These are phyloP conservation scores for Misgurnus mizolepis DNA, from an alignment of 2,113 vertebrate species.

Conservation along the genomic window DNA sequence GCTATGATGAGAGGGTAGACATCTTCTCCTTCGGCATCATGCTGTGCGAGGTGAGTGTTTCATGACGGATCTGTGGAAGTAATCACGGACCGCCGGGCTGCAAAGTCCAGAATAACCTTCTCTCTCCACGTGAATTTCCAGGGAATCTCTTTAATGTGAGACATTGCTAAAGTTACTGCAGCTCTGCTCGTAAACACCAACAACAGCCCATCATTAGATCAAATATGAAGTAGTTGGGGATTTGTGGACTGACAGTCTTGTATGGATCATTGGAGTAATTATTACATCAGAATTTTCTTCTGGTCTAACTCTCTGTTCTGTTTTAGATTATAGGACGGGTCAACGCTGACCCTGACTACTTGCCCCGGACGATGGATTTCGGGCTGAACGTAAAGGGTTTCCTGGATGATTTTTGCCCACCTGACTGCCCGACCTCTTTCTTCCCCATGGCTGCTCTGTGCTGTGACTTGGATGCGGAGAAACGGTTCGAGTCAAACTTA, in stretches of 20 bases:
- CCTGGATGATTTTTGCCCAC: constrained; percentile 89
- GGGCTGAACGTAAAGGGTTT: constrained; percentile 93
- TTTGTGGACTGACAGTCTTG: background rate
- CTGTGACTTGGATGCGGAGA: constrained; percentile 94
- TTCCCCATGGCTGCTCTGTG: constrained; percentile 92
- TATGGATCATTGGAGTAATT: background rate
- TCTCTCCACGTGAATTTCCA: constrained; percentile 5
- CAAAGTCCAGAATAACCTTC: constrained; percentile 37
- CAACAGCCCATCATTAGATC: background rate
- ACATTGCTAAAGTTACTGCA: constrained; percentile 31
- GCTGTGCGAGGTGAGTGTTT: constrained; percentile 87
- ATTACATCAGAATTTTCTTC: background rate
- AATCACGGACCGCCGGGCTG: constrained; percentile 18
- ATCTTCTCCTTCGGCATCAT: constrained; percentile 99
- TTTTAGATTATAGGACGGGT: constrained; percentile 92
- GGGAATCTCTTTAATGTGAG: constrained; percentile 15
- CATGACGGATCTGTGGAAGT: constrained; percentile 25
- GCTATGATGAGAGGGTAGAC: constrained; percentile 96
- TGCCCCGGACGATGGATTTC: constrained; percentile 90
- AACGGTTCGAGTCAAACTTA: constrained; percentile 77
- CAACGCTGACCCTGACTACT: constrained; percentile 94
- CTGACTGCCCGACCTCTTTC: constrained; percentile 84
- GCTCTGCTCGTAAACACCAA: background rate
- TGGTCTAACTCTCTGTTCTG: background rate
- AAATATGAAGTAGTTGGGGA: background rate